Conservation (phyloP, 2,113 vertebrate genomes). For the Gambusia holbrooki region DNA sequence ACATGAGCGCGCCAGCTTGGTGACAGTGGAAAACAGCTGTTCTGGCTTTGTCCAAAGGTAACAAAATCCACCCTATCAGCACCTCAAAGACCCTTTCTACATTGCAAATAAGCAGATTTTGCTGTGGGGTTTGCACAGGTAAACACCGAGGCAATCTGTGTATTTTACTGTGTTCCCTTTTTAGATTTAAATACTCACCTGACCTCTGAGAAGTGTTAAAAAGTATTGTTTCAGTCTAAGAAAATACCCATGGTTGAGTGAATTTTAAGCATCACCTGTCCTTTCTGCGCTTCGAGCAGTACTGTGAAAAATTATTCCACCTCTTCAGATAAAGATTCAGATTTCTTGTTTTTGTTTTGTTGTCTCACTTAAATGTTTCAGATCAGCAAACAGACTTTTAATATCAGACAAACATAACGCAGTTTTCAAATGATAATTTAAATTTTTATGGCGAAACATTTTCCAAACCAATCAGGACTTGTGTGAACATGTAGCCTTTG, state of each 20-base stretch:
- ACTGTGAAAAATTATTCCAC: not conserved
- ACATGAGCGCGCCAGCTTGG: not conserved
- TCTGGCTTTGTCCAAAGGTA: not conserved
- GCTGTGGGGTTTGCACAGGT: not conserved
- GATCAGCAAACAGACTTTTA: too few species aligned
- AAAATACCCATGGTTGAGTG: not conserved
- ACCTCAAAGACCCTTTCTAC: not conserved
- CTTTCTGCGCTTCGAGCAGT: not conserved
- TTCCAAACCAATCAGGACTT: too few species aligned
- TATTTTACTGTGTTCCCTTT: not conserved
- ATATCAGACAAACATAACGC: not conserved
- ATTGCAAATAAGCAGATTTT: not conserved
- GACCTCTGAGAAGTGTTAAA: not conserved
- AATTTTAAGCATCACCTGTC: too few species aligned
- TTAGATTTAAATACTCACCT: not conserved
- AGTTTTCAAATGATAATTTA: too few species aligned
- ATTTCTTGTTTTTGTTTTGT: not conserved
- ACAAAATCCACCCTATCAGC: not conserved
- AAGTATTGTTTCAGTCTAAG: not conserved
- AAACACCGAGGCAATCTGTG: not conserved
- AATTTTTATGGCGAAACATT: too few species aligned
- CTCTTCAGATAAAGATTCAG: not conserved
- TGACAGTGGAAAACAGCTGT: not conserved
- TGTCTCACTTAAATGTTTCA: not conserved
- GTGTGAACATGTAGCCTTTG: too few species aligned